phyloP scores from a whole-genome alignment of 2,797 vertebrate genomes.

The Brotula barbata region DNA sequence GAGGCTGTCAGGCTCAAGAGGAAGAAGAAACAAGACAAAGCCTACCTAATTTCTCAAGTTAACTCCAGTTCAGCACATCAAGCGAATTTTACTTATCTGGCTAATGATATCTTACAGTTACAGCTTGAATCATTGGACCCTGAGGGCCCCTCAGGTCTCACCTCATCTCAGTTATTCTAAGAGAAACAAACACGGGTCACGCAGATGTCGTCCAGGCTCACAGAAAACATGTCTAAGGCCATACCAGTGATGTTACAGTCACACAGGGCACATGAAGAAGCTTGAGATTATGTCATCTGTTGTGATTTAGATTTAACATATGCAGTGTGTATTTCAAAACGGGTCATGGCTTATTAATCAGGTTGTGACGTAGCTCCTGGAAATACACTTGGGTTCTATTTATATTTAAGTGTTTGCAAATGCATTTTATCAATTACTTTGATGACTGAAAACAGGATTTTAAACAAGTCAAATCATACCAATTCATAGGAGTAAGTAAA shows the following conservation, averaged over 20 bases:
- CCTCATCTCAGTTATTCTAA: constrained; percentile 32
- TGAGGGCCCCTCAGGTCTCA: constrained; percentile 7
- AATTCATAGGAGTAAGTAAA: too few species aligned
- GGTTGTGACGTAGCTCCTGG: constrained; percentile 21
- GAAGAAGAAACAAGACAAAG: constrained; percentile 32
- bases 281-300: constrained; percentile 22
- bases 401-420: too few species aligned
- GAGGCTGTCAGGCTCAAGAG: constrained; percentile 48
- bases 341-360: constrained; percentile 23
- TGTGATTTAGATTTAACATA: constrained; percentile 7
- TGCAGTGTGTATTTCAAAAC: background rate
- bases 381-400: background rate
- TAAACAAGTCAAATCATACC: too few species aligned
- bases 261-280: constrained; percentile 28
- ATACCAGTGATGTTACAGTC: constrained; percentile 31
- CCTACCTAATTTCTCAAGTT: constrained; percentile 49
- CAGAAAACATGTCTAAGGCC: constrained; percentile 14
- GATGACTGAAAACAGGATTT: too few species aligned
- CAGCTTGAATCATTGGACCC: constrained; percentile 30
- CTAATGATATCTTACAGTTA: constrained; percentile 65
- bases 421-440: too few species aligned
- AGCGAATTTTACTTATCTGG: constrained; percentile 64
- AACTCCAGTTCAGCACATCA: constrained; percentile 67
- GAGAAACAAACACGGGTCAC: constrained; percentile 47
- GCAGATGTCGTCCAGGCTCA: constrained; percentile 38